These are phyloP conservation scores for Oryzias curvinotus DNA, from an alignment of 2,113 vertebrate genomes.

Conservation along the genomic window DNA sequence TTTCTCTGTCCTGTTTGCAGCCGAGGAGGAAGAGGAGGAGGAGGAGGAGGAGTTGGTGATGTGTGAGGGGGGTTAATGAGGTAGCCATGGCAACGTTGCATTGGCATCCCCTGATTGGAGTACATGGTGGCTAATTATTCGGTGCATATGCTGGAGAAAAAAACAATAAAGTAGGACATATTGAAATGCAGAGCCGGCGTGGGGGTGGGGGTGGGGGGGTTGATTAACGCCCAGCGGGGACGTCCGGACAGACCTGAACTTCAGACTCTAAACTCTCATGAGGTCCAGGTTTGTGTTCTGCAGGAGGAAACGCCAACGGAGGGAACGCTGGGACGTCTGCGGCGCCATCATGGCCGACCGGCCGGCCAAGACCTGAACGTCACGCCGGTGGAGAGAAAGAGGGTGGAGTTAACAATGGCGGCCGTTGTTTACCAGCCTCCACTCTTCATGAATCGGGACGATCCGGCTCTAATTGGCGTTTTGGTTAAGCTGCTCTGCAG, in stretches of 20 bases:
- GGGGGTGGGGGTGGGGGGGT: conserved; percentile 12
- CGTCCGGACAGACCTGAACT: no score
- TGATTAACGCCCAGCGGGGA: no score
- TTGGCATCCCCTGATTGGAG: conserved; percentile 76
- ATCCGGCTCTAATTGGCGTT: conserved; percentile 79
- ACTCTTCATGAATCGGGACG: conserved; percentile 76
- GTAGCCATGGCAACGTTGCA: conserved; percentile 72
- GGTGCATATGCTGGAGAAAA: conserved; percentile 72
- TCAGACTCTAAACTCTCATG: no score
- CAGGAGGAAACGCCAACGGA: no score
- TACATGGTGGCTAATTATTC: conserved; percentile 75
- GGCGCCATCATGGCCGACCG: no score
- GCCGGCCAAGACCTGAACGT: no score
- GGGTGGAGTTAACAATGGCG: conserved; percentile 64
- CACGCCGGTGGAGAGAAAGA: neutral
- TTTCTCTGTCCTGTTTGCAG: conserved; percentile 68
- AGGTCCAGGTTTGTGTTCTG: no score
- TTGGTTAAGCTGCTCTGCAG: conserved; percentile 77
- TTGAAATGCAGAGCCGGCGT: conserved; percentile 70
- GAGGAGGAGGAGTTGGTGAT: conserved; percentile 4
- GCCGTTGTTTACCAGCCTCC: conserved; percentile 74
- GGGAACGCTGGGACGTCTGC: no score
- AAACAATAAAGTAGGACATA: conserved; percentile 76
- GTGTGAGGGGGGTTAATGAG: conserved; percentile 51
- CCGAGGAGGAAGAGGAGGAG: conserved; percentile 37